phyloP scores from a whole-genome alignment of 1,140 invertebrate species.

The Teleogryllus occipitalis region DNA sequence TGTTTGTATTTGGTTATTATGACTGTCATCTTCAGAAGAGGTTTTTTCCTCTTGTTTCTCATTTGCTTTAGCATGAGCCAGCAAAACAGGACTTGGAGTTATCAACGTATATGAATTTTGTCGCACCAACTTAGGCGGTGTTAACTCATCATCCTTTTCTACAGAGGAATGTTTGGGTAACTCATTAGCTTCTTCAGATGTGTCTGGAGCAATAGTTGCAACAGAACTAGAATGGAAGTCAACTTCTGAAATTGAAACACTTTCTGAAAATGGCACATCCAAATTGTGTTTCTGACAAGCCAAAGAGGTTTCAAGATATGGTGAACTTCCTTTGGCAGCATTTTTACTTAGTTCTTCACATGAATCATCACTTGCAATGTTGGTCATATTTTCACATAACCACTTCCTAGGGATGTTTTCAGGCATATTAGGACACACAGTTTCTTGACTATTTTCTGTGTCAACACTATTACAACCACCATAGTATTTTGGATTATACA shows the following conservation, averaged over 20 bases:
- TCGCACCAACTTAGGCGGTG: conserved; percentile 41
- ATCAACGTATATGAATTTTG: conserved; percentile 54
- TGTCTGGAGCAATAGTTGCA: background rate
- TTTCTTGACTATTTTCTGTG: too few species aligned
- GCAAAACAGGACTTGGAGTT: conserved; percentile 48
- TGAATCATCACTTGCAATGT: background rate
- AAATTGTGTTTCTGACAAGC: background rate
- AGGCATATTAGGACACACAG: too few species aligned
- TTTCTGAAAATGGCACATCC: background rate
- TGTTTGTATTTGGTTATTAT: too few species aligned
- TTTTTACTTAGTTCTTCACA: background rate
- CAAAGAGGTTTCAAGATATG: background rate
- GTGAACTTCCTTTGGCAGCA: background rate
- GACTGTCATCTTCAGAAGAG: background rate
- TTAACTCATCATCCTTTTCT: background rate
- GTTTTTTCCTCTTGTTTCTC: background rate
- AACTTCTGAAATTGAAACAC: background rate
- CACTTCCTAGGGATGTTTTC: too few species aligned
- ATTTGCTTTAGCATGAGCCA: conserved; percentile 38
- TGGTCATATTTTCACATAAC: background rate
- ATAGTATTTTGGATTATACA: too few species aligned
- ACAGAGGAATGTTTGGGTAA: background rate
- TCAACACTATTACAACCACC: too few species aligned
- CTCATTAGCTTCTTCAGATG: background rate
- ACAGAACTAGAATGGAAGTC: background rate